Conservation (phyloP, 2,888 invertebrate species). For the Protodeltote pygarga region DNA sequence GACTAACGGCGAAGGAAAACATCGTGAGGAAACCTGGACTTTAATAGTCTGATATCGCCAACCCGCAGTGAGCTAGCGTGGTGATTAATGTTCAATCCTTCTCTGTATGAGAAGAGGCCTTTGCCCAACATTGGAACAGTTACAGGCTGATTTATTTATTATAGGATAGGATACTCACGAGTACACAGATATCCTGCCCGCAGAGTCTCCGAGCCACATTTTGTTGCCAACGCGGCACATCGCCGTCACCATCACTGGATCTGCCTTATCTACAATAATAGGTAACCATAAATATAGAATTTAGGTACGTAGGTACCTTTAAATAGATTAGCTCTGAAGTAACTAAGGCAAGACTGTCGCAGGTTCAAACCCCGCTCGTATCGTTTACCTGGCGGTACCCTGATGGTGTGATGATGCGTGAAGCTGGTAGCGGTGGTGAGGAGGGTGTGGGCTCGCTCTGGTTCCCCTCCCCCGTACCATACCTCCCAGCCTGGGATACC, state of each 20-base stretch:
- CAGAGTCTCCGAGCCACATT: constrained; percentile 96
- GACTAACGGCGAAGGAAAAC: too few relatives aligned
- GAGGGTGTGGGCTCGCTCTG: constrained; percentile 84
- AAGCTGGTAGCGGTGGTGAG: constrained; percentile 60
- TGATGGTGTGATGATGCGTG: constrained; percentile 69
- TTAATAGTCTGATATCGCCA: too few relatives aligned
- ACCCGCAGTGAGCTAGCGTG: too few relatives aligned
- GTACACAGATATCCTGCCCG: constrained; percentile 94
- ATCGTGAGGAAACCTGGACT: too few relatives aligned
- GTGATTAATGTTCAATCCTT: too few relatives aligned
- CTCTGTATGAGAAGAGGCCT: too few relatives aligned
- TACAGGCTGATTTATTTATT: too few relatives aligned
- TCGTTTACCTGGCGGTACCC: constrained; percentile 68
- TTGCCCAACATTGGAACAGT: too few relatives aligned
- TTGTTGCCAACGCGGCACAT: constrained; percentile 91
- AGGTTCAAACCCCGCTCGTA: too few relatives aligned
- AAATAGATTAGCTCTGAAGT: too few relatives aligned
- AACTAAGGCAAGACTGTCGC: too few relatives aligned
- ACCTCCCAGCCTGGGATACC: constrained; percentile 88
- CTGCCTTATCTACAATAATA: constrained; percentile 64
- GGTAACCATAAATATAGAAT: neutral
- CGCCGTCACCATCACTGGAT: constrained; percentile 88
- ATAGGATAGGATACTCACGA: constrained; percentile 77
- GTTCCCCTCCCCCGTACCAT: constrained; percentile 87
- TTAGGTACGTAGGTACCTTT: too few relatives aligned